Conservation (phyloP, 2,113 vertebrate genomes). For the Seriola dumerili region DNA sequence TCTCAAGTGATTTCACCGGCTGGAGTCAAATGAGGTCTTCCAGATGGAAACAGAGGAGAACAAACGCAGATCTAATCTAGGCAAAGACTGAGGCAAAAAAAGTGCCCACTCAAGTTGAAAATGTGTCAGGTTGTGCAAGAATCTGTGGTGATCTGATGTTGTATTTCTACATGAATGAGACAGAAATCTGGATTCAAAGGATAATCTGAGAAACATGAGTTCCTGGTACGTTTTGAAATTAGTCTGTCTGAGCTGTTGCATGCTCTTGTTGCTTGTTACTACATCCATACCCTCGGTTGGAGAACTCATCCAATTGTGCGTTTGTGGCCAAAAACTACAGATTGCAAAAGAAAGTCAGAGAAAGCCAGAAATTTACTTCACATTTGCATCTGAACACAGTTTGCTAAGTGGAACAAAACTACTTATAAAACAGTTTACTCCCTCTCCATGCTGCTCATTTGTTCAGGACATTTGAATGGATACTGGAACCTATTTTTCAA, state of each 20-base stretch:
- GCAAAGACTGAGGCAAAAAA: neutral
- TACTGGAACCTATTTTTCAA: neutral
- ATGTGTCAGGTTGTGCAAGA: neutral
- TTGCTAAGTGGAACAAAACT: neutral
- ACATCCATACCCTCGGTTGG: neutral
- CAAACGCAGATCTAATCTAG: neutral
- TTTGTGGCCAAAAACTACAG: conserved; percentile 11
- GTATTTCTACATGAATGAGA: neutral
- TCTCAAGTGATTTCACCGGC: neutral
- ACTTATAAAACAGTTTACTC: neutral
- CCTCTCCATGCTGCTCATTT: neutral
- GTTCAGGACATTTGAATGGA: neutral
- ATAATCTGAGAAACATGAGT: neutral
- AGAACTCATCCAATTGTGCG: neutral
- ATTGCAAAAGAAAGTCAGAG: neutral
- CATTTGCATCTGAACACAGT: neutral
- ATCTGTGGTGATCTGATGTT: neutral
- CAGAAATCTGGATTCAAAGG: neutral
- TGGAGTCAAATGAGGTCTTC: neutral
- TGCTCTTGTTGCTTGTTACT: neutral
- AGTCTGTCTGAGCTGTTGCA: neutral
- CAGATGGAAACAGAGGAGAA: neutral
- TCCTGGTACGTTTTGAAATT: neutral
- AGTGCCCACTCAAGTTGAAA: neutral
- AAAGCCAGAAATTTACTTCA: neutral